Conservation (phyloP, 2,888 invertebrate genomes). For the Diploptera punctata region DNA sequence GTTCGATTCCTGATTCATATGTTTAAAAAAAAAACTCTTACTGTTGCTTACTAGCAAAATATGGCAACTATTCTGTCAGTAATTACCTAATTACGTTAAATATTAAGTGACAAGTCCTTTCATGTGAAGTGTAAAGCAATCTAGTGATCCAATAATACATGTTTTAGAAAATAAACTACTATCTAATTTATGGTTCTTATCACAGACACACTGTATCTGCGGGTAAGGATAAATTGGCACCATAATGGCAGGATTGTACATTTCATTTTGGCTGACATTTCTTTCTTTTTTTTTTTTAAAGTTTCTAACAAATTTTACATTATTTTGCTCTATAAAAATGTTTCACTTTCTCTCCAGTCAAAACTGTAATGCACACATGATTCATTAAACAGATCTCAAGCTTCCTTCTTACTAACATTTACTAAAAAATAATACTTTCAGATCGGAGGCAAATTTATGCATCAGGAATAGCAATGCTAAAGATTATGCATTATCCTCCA, state of each 20-base stretch:
- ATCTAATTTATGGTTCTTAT: too few relatives aligned
- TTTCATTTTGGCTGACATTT: slow-evolving; percentile 33
- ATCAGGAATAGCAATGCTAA: slow-evolving; percentile 1
- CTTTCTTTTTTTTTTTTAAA: too few relatives aligned
- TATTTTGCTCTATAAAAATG: slow-evolving; percentile 15
- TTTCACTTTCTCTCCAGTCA: slow-evolving; percentile 31
- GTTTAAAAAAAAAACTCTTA: too few relatives aligned
- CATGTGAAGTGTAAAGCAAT: too few relatives aligned
- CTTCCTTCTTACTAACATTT: slow-evolving; percentile 37
- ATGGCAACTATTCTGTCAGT: too few relatives aligned
- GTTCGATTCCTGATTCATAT: too few relatives aligned
- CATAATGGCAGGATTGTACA: slow-evolving; percentile 41
- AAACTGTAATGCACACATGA: slow-evolving; percentile 36
- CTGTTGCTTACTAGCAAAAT: too few relatives aligned
- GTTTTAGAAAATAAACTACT: too few relatives aligned
- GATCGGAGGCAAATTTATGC: not conserved
- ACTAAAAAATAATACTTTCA: slow-evolving; percentile 41
- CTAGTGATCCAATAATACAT: too few relatives aligned
- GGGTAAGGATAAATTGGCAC: slow-evolving; percentile 41
- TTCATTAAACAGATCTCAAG: slow-evolving; percentile 23
- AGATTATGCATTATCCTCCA: slow-evolving; percentile 12
- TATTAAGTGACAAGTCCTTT: too few relatives aligned
- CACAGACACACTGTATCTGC: not conserved
- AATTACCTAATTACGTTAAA: too few relatives aligned
- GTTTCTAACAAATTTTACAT: slow-evolving; percentile 14